Conservation (phyloP, 2,113 vertebrate species). For the Pseudorectes ferrugineus region DNA sequence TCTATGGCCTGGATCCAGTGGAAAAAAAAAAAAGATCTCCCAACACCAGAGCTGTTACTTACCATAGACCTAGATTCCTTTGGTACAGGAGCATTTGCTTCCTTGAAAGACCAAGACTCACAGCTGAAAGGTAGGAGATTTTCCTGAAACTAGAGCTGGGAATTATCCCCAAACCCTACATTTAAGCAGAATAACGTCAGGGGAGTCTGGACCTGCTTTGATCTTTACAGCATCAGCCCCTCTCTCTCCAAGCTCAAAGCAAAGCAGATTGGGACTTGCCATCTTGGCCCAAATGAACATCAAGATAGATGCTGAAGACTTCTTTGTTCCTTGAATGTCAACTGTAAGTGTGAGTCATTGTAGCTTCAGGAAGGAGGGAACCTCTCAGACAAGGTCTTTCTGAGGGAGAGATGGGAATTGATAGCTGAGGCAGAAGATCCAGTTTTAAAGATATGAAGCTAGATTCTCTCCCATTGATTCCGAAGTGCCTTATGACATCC, state of each 20-base stretch:
- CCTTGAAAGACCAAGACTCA: background rate
- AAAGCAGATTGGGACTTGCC: constrained; percentile 46
- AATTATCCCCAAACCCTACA: background rate
- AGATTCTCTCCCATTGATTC: constrained; percentile 25
- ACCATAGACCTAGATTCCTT: background rate
- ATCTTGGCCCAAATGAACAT: constrained; percentile 42
- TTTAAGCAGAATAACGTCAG: constrained; percentile 12
- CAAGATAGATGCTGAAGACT: constrained; percentile 42
- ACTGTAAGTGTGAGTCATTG: constrained; percentile 44
- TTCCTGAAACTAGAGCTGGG: background rate
- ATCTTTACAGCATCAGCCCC: constrained; percentile 32
- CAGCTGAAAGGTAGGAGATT: background rate
- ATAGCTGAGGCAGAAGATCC: constrained; percentile 6
- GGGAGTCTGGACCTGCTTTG: constrained; percentile 12
- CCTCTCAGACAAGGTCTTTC: constrained; percentile 30
- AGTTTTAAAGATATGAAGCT: constrained; percentile 1
- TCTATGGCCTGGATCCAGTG: background rate
- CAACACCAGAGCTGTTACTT: background rate
- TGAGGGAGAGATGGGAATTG: background rate
- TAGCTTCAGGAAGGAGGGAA: constrained; percentile 32
- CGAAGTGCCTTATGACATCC: background rate
- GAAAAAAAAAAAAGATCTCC: background rate
- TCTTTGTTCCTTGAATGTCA: constrained; percentile 61
- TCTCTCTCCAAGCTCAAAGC: constrained; percentile 34
- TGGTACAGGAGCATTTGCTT: accelerated